These are phyloP conservation scores for Leptatherina wallacei DNA, from an alignment of 2,797 vertebrate genomes.

Conservation along the genomic window DNA sequence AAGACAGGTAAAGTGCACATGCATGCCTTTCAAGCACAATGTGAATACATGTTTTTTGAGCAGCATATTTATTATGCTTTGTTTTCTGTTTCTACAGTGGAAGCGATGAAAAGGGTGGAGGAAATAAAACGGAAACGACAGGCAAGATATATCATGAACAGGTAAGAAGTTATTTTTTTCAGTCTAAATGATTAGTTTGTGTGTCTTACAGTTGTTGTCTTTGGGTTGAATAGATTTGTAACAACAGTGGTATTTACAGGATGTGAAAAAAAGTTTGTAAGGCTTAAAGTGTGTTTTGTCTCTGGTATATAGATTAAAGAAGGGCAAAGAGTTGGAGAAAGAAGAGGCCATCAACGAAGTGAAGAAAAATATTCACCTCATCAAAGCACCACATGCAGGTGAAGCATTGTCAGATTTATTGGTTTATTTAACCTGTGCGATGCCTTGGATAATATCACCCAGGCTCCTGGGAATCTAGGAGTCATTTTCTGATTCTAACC, in stretches of 20 bases:
- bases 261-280: background rate
- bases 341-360: conserved; percentile 93
- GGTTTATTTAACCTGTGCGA: background rate
- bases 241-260: background rate
- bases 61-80: background rate
- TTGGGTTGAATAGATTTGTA: background rate
- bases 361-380: conserved; percentile 96
- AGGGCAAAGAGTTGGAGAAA: conserved; percentile 92
- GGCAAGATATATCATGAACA: conserved; percentile 94
- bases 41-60: background rate
- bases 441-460: no score
- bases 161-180: conserved; percentile 76
- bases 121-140: conserved; percentile 95
- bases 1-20: conserved; percentile 87
- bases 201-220: background rate
- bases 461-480: no score
- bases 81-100: conserved; percentile 80
- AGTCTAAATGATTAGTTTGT: background rate
- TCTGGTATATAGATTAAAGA: conserved; percentile 86
- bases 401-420: conserved; percentile 34
- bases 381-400: conserved; percentile 94
- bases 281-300: conserved; percentile 7
- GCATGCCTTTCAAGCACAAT: background rate
- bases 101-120: conserved; percentile 94
- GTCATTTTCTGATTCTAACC: no score